These are phyloP conservation scores for Chloroclystis v-ata DNA, from an alignment of 2,888 invertebrate genomes.

Conservation along the genomic window DNA sequence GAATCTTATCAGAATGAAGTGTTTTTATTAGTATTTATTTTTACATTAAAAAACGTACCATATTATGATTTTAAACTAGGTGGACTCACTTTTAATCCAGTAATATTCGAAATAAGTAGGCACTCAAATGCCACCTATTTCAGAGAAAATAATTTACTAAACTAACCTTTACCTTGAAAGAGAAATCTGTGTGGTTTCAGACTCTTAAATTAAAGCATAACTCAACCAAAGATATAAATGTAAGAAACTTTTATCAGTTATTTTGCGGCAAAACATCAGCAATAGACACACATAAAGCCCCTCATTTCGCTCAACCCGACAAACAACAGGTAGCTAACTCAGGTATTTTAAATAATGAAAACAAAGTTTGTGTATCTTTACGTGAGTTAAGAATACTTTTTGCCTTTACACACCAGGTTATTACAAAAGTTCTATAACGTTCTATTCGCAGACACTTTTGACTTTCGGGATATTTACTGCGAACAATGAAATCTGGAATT, in stretches of 20 bases:
- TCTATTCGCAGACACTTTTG: slow-evolving; percentile 23
- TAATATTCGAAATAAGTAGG: too few relatives aligned
- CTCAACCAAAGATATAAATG: background rate
- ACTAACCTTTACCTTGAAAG: too few relatives aligned
- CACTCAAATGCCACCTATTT: too few relatives aligned
- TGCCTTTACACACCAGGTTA: slow-evolving; percentile 30
- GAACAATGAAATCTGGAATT: slow-evolving; percentile 23
- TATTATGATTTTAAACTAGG: too few relatives aligned
- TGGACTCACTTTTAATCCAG: too few relatives aligned
- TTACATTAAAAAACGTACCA: too few relatives aligned
- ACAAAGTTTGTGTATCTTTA: slow-evolving; percentile 30
- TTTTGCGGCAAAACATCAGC: slow-evolving; percentile 14
- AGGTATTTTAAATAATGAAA: slow-evolving; percentile 29
- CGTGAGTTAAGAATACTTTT: slow-evolving; percentile 29
- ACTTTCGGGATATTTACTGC: slow-evolving; percentile 23
- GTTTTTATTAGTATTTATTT: too few relatives aligned
- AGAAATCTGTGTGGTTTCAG: too few relatives aligned
- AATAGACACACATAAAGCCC: slow-evolving; percentile 15
- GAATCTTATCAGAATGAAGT: too few relatives aligned
- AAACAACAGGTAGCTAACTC: slow-evolving; percentile 26
- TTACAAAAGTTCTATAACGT: slow-evolving; percentile 29
- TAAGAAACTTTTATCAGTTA: slow-evolving; percentile 14
- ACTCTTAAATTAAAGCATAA: background rate
- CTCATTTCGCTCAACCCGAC: slow-evolving; percentile 19
- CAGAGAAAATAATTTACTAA: too few relatives aligned